Conservation (phyloP, 2,113 vertebrate genomes). For the Oxyruncus cristatus region DNA sequence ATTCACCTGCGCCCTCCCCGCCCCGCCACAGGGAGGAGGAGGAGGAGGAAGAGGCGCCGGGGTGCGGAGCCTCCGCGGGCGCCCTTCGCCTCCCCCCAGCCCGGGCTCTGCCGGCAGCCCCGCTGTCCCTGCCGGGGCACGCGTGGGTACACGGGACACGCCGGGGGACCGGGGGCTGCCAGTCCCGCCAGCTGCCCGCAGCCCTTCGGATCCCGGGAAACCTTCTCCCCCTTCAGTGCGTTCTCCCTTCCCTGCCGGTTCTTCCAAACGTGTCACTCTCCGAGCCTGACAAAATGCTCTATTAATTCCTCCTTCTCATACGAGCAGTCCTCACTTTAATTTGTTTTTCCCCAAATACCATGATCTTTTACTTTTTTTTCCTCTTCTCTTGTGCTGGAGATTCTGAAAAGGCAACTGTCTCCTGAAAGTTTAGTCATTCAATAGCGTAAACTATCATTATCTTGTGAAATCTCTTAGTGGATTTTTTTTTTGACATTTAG, state of each 20-base stretch:
- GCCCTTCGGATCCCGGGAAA: background rate
- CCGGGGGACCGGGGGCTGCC: background rate
- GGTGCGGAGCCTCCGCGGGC: background rate
- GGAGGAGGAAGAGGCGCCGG: background rate
- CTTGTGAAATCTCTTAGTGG: background rate
- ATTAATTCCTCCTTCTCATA: background rate
- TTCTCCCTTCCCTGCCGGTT: background rate
- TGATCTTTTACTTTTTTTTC: no score
- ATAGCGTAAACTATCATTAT: background rate
- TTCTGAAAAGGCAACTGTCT: background rate
- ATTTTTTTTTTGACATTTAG: background rate
- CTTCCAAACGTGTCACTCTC: background rate
- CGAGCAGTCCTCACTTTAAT: background rate
- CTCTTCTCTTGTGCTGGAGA: background rate
- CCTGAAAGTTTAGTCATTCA: background rate
- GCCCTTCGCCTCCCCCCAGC: background rate
- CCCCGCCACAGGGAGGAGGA: background rate
- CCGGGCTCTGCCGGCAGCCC: background rate
- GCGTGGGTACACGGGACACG: rapidly evolving
- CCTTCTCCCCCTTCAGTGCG: no score
- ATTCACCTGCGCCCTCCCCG: background rate
- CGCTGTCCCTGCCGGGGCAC: rapidly evolving
- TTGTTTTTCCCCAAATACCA: rapidly evolving
- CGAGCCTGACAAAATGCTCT: background rate
- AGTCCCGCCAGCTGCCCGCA: background rate